A percentile compares a stretch with the other conserved stretches of the same genome.
Evolutionary conservation across 2,888 invertebrate genomes (phyloP).

Genomic region (Molorchus minor): DNA sequence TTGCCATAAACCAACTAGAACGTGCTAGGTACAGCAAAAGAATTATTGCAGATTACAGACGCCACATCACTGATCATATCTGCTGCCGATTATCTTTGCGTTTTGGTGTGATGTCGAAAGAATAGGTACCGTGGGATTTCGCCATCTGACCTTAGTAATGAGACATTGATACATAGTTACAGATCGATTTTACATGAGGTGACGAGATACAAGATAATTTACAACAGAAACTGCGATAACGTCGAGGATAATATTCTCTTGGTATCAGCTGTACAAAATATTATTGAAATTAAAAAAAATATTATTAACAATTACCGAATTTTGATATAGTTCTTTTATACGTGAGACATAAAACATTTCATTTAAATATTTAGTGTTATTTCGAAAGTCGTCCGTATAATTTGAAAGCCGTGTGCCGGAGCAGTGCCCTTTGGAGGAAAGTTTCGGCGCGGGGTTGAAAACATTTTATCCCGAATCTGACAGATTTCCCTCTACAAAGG

Average conservation of each 20-base stretch:
- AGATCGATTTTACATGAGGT: constrained; percentile 10
- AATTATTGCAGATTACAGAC: too few relatives aligned
- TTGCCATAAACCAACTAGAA: too few relatives aligned
- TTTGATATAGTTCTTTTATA: too few relatives aligned
- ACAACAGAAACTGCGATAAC: too few relatives aligned
- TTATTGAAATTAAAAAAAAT: too few relatives aligned
- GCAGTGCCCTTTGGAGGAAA: constrained; percentile 25
- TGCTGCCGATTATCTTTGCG: constrained; percentile 12
- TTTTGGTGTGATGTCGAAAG: constrained; percentile 7
- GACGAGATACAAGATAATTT: constrained; percentile 2
- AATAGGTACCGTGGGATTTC: constrained; percentile 11
- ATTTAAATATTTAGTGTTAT: too few relatives aligned
- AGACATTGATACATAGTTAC: constrained; percentile 11
- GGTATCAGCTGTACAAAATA: too few relatives aligned
- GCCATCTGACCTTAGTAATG: constrained; percentile 5
- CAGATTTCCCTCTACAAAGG: constrained; percentile 36
- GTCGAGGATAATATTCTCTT: too few relatives aligned
- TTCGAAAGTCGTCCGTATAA: constrained; percentile 42
- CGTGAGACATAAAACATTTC: too few relatives aligned
- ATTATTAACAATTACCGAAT: too few relatives aligned
- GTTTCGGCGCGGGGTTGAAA: constrained; percentile 27
- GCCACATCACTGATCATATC: too few relatives aligned
- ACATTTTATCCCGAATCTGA: constrained; percentile 41
- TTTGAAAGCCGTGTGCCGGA: constrained; percentile 35
- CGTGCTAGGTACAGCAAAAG: too few relatives aligned